A percentile compares a stretch with the other conserved stretches of the same genome.
phyloP scores from a whole-genome alignment of 35 echinoderm and acorn worm species.

The Apostichopus japonicus region DNA sequence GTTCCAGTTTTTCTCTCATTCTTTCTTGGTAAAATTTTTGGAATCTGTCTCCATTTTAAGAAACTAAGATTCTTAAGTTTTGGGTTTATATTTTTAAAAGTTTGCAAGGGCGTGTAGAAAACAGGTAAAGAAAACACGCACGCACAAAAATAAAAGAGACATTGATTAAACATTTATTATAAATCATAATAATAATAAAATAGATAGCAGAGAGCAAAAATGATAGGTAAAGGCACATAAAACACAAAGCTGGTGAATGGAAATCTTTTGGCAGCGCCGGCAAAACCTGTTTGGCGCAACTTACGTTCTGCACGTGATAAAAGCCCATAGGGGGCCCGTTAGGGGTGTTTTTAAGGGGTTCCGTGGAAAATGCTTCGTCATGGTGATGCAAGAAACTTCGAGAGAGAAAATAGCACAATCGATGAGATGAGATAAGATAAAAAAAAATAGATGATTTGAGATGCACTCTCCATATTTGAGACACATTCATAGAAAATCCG shows the following conservation, averaged over 20 bases:
- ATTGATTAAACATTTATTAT: not conserved
- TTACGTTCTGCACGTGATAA: conserved; percentile 98
- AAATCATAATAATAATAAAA: not conserved
- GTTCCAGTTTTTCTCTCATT: no score
- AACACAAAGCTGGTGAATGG: conserved; percentile 3
- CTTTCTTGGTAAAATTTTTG: no score
- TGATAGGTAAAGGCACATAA: not conserved
- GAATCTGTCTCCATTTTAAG: no score
- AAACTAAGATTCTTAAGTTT: no score
- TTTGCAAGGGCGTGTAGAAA: not conserved
- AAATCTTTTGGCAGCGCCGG: not conserved
- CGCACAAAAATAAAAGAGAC: not conserved
- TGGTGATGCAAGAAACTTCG: conserved; percentile 84
- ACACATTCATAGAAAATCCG: no score
- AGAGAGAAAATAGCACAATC: conserved; percentile 46
- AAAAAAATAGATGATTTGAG: no score
- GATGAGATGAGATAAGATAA: no score
- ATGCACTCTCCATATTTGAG: no score
- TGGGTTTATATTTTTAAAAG: not conserved
- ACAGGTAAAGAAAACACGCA: not conserved
- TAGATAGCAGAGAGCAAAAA: not conserved
- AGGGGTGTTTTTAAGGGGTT: conserved; percentile 89
- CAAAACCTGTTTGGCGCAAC: conserved; percentile 25
- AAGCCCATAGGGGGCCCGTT: conserved; percentile 77
- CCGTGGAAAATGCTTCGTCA: conserved; percentile 97